Base-by-base conservation (phyloP, 2,113 vertebrate genomes). In the Vombatus ursinus region DNA sequence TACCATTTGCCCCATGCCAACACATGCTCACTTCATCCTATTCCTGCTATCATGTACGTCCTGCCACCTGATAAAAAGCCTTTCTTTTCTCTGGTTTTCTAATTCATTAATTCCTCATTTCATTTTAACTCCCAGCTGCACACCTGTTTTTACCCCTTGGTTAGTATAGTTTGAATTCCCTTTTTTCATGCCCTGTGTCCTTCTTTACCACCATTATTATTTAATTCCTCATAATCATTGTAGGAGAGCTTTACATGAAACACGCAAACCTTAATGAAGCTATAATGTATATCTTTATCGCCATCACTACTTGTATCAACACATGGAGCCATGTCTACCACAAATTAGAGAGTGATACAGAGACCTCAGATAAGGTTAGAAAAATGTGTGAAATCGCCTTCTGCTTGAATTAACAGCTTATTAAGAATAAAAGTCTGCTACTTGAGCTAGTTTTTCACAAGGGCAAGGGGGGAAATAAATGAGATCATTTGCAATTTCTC, bases 401-500 rank as follows among this genome's bases (percentile, higher is more conserved):
- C 90, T 26, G 6, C 50, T 68, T 49, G 26, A 91, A 90, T 93
- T 57, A 91, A 52, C 8, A 94, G 44, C 22, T 68, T 53, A 53
- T 44, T 84, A 90, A 90, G 26, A 95, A 92, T 91, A 91, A 95
- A 47, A 37, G 28, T 92, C 91, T 31, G 50, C 31, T 95, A 47
- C 50, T 93, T 95, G n/a, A 84, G n/a, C 68, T 84, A 84, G 68
- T 8, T 84, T 84, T 91, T 68, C 19, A 53, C 51, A 91, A 93
- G 24, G 22, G 68, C 57, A 91, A 11, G 90, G 89, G 95, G 44
- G 16, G 49, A 28, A 93, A 97, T 50, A 37, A 53, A 96, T 84
- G 12, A 96, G 92, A 96, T 93, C 10, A 89, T 52, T 97, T 89
- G 93, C 50, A 93, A 93, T 77, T 52, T 50, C 53, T 47, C 48